Percentiles rank a stretch among this genome's conserved stretches.
Evolutionary conservation across 1,140 invertebrate genomes (phyloP).

Genomic region (Eueides isabella): DNA sequence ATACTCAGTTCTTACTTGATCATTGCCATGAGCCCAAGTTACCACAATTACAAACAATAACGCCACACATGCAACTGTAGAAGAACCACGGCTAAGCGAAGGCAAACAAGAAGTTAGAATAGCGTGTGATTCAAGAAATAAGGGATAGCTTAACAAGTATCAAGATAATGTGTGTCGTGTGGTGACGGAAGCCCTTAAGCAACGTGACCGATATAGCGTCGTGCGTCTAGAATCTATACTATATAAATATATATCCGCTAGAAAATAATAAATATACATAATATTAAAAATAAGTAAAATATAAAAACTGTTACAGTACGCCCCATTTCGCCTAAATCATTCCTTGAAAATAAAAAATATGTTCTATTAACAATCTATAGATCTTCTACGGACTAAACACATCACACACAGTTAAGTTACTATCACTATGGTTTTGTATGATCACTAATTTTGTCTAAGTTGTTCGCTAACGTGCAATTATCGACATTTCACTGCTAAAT

Average conservation of each 20-base stretch:
- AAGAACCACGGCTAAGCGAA: conserved; percentile 39
- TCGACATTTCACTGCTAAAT: conserved; percentile 58
- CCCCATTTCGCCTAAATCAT: conserved; percentile 71
- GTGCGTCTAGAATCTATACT: conserved; percentile 47
- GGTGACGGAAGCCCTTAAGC: conserved; percentile 42
- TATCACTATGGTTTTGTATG: conserved; percentile 56
- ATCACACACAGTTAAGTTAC: conserved; percentile 67
- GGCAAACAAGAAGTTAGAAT: conserved; percentile 33
- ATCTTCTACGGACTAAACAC: conserved; percentile 59
- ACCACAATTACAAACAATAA: conserved; percentile 33
- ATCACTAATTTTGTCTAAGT: conserved; percentile 59
- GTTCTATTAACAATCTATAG: conserved; percentile 46
- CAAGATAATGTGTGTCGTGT: conserved; percentile 37
- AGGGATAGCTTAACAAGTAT: conserved; percentile 34
- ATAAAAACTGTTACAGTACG: conserved; percentile 52
- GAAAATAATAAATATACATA: conserved; percentile 50
- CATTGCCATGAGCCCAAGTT: neutral
- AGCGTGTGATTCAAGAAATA: conserved; percentile 32
- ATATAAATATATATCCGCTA: conserved; percentile 44
- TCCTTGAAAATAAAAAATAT: conserved; percentile 64
- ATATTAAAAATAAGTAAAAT: conserved; percentile 43
- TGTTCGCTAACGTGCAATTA: conserved; percentile 73
- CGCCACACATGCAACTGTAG: conserved; percentile 40
- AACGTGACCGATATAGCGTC: conserved; percentile 43
- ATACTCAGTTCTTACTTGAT: conserved; percentile 11